A percentile compares a stretch with the other conserved stretches of the same genome.
Evolutionary conservation across 2,113 vertebrate species (phyloP).

Genomic region (Erinaceus europaeus): DNA sequence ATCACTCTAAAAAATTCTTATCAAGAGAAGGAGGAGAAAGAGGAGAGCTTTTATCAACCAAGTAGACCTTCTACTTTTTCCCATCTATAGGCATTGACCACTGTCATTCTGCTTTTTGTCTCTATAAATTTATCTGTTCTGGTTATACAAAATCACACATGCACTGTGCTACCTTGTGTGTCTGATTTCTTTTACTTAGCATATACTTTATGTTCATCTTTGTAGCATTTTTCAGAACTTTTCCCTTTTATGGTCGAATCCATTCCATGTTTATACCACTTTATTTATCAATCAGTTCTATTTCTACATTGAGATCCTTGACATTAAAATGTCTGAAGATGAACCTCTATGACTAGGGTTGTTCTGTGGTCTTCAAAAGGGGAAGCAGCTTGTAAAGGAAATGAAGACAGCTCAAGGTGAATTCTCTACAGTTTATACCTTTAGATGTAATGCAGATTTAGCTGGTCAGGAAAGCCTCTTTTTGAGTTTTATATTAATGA

Average conservation of each 20-base stretch:
- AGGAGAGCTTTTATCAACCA: background rate
- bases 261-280: background rate
- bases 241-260: background rate
- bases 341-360: background rate
- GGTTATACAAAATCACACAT: background rate
- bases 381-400: slow-evolving; percentile 26
- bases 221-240: background rate
- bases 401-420: background rate
- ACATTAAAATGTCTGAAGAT: background rate
- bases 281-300: background rate
- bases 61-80: background rate
- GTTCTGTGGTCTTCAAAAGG: background rate
- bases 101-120: background rate
- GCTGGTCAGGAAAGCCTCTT: background rate
- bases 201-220: background rate
- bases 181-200: background rate
- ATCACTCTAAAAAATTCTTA: background rate
- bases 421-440: background rate
- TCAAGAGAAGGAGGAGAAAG: too few relatives aligned
- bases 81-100: background rate
- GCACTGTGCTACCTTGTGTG: background rate
- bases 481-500: slow-evolving; percentile 28
- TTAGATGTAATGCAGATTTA: background rate
- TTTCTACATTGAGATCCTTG: slow-evolving; percentile 1
- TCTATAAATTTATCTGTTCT: background rate